Evolutionary conservation across 1,140 invertebrate species (phyloP).

Genomic region (Zaprionus africanus): DNA sequence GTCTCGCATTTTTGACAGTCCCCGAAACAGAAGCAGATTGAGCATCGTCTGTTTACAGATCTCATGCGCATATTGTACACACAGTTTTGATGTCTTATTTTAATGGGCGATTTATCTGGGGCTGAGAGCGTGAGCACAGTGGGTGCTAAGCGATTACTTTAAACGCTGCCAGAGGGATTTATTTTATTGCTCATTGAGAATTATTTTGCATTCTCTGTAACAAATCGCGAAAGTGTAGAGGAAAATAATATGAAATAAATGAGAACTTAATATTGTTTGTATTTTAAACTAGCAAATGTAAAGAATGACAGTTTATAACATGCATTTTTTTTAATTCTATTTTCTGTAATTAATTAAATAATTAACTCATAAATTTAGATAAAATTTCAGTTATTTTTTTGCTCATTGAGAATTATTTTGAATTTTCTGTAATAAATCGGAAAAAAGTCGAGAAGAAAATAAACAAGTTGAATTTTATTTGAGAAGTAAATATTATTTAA

Average conservation of each 20-base stretch:
- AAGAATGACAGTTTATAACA: too few relatives aligned
- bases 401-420: too few relatives aligned
- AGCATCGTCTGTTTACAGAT: slow-evolving; percentile 5
- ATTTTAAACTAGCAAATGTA: too few relatives aligned
- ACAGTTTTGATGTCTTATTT: slow-evolving; percentile 9
- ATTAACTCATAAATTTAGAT: too few relatives aligned
- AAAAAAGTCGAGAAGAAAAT: too few relatives aligned
- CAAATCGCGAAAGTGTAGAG: neutral
- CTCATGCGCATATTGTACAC: slow-evolving; percentile 4
- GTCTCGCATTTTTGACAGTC: slow-evolving; percentile 40
- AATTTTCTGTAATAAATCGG: too few relatives aligned
- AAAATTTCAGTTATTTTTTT: too few relatives aligned
- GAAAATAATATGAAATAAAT: neutral
- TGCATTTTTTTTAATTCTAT: too few relatives aligned
- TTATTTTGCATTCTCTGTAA: neutral
- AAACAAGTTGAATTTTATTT: too few relatives aligned
- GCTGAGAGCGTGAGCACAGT: neutral
- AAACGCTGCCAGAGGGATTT: neutral
- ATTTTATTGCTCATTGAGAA: neutral
- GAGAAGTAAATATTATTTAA: too few relatives aligned
- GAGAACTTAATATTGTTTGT: too few relatives aligned
- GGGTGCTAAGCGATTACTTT: neutral
- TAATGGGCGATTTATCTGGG: slow-evolving; percentile 9
- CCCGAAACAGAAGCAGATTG: neutral
- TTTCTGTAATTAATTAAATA: too few relatives aligned